Evolutionary conservation across 2,113 vertebrate genomes (phyloP), one percentile per base, ranked within the genome.

Genomic region (Rhombomys opimus): DNA sequence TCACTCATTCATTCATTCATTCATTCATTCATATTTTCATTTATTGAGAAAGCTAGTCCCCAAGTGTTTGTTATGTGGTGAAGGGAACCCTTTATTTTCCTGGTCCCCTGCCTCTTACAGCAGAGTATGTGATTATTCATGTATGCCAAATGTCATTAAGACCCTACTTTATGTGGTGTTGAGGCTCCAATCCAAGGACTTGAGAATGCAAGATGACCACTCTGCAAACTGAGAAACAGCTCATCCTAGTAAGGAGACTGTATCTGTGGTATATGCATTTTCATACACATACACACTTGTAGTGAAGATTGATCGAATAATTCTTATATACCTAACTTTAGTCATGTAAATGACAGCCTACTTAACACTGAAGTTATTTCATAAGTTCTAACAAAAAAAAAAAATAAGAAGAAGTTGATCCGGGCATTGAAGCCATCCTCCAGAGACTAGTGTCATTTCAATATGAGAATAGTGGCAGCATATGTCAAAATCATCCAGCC

Each of bases 291-390:
- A 54, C 7, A 59, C 1, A 61, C 87, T 92, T 89, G 78, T 57
- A 90, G 81, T 13, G n/a, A 23, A 9, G 1, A 59, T 77, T 70
- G 85, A 70, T 54, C 94, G 72, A 78, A 46, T 57, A 57, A 57
- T 46, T 89, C 86, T 96, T 76, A 87, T 90, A 7, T 18, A 90
- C 0, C 0, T 92, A 92, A 87, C 12, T 2, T 13, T 65, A 68
- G 89, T 6, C 72, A 38, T 80, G 78, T 84, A 0, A 32, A 67
- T 86, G 73, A 4, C 4, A 57, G 5, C 81, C 35, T 17, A 93
- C 25, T 59, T 89, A 94, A 78, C 30, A 94, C 70, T 94, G 72
- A 92, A 57, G 7, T 1, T 50, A 10, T n/a, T 93, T 93, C 54
- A 63, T 35, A 88, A 1, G 84, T 81, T 82, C 52, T 94, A 46